Base-by-base conservation (phyloP, 2,888 invertebrate species). In the Rotaria socialis region DNA sequence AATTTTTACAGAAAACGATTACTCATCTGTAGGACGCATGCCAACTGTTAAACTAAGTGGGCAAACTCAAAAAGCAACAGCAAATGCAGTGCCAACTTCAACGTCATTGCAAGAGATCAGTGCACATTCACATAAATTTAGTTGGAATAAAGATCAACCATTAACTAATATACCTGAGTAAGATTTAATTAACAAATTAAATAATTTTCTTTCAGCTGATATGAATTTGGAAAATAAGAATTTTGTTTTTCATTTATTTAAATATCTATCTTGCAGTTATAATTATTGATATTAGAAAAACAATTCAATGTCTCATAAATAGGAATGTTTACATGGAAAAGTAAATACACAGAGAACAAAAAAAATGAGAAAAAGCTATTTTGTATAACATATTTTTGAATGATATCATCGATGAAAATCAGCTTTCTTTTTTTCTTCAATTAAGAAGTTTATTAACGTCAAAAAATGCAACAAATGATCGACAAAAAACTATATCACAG, bases 71-170 rank as follows among this genome's bases (percentile, higher is more conserved):
- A 35, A 35, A 67, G n/a, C 80, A 67, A 67, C 67, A 67, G 35
- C 47, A 14, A 80, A 19, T 11, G 22, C 24, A 11, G 47, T 80
- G 80, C 80, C 80, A 14, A n/a, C 47, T 41, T 80, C 80, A 8
- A 47, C 80, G 2, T 80, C 80, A 24, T 47, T 80, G n/a, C 80
- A 80, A 80, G 80, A 80, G n/a, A 47, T 80, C 19, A 43, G 14
- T 5, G 24, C 80, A 47, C 80, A 80, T 47, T n/a, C 80, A 2
- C 80, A 80, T 11, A 80, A 47, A 80, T 80, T 35, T 7, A 67
- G 47, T 80, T 80, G 80, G 80, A 47, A 43, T 80, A 80, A 80
- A 47, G 80, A 80, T 47, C 47, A 80, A 47, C 43, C 47, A 80
- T 47, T 80, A 47, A 47, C 47, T 47, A 80, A 47, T 47, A 14